These are phyloP conservation scores for Hermatobates lingyangjiaoensis DNA, from an alignment of 1,140 invertebrate species.

Conservation along the genomic window DNA sequence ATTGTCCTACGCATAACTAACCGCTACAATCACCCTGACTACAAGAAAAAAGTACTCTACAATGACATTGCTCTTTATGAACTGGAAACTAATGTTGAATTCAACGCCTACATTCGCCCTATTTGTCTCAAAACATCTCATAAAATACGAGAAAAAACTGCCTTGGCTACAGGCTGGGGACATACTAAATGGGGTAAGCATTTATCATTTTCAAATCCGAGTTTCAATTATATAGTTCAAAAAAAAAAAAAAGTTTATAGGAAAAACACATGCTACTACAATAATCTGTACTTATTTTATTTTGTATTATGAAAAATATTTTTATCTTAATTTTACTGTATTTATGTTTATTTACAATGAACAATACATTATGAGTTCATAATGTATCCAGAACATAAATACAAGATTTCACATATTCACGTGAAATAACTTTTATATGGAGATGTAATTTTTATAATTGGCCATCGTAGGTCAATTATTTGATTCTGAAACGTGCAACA, in stretches of 20 bases:
- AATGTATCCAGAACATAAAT: no score
- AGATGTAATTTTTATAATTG: no score
- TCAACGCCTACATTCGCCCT: slow-evolving; percentile 30
- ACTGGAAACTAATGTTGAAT: slow-evolving; percentile 24
- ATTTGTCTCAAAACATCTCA: slow-evolving; percentile 24
- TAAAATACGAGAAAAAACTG: background rate
- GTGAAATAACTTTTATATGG: no score
- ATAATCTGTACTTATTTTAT: background rate
- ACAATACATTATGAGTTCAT: no score
- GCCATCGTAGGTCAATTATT: no score
- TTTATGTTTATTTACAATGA: no score
- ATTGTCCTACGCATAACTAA: slow-evolving; percentile 25
- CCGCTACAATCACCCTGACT: slow-evolving; percentile 26
- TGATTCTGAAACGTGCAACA: no score
- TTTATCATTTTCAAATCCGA: no score
- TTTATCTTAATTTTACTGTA: no score
- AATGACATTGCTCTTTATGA: slow-evolving; percentile 36
- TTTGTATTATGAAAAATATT: background rate
- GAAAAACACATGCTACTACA: background rate
- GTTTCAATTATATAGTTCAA: no score
- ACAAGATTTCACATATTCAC: no score
- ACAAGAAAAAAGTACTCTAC: slow-evolving; percentile 25
- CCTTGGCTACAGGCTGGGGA: slow-evolving; percentile 9
- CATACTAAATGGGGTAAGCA: slow-evolving; percentile 6
- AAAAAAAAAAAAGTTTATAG: no score